phyloP scores from a whole-genome alignment of 2,888 invertebrate genomes.

The Pilophorus perplexus region DNA sequence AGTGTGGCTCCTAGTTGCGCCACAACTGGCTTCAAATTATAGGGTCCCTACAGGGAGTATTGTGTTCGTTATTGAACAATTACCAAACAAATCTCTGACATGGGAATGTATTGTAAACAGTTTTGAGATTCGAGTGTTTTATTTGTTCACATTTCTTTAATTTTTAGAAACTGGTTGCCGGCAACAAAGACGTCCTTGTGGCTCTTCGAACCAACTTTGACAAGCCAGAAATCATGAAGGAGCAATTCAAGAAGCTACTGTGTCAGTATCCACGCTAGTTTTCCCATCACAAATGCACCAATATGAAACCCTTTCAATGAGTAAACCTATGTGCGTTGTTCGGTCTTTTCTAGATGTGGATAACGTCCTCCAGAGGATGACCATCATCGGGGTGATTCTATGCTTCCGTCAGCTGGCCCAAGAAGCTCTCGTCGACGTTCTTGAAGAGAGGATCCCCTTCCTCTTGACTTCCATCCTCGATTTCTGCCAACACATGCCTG shows the following conservation, averaged over 20 bases:
- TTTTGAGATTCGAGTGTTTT: neutral
- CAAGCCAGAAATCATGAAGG: slow-evolving; percentile 97
- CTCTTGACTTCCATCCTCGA: slow-evolving; percentile 91
- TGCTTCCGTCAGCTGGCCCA: slow-evolving; percentile 93
- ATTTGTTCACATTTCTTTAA: slow-evolving; percentile 27
- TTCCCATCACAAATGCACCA: neutral
- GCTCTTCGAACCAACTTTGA: slow-evolving; percentile 94
- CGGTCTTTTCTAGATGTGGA: too few relatives aligned
- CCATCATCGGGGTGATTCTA: slow-evolving; percentile 95
- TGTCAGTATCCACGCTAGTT: slow-evolving; percentile 54
- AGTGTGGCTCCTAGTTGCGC: too few relatives aligned
- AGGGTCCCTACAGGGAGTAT: too few relatives aligned
- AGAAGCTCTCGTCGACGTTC: slow-evolving; percentile 87
- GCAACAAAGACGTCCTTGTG: slow-evolving; percentile 89
- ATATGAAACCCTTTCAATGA: neutral
- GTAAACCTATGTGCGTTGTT: too few relatives aligned
- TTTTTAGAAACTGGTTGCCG: slow-evolving; percentile 70
- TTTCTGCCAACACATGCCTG: slow-evolving; percentile 87
- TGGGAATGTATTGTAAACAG: too few relatives aligned
- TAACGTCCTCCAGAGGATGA: slow-evolving; percentile 93
- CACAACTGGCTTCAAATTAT: too few relatives aligned
- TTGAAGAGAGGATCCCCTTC: slow-evolving; percentile 94
- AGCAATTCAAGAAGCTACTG: slow-evolving; percentile 84
- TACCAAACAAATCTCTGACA: too few relatives aligned
- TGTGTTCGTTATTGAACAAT: too few relatives aligned